These are phyloP conservation scores for Drosophila neutralis DNA, from an alignment of 2,888 invertebrate genomes.

Conservation along the genomic window DNA sequence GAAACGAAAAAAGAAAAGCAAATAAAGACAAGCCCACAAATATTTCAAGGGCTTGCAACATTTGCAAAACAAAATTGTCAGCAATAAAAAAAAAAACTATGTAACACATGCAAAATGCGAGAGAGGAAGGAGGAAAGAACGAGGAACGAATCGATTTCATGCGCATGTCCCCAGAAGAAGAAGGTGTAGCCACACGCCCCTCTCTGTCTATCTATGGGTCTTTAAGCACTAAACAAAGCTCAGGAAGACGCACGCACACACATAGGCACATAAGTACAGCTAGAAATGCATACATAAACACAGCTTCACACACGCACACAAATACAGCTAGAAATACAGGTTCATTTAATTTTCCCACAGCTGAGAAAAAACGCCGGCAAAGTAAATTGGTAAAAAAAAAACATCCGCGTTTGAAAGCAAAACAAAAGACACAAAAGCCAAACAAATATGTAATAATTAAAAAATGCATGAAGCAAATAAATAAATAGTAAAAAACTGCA, in stretches of 20 bases:
- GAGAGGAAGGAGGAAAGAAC: conserved; percentile 16
- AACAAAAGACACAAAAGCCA: conserved; percentile 18
- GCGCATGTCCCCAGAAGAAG: conserved; percentile 55
- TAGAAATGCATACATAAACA: background rate
- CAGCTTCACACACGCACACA: background rate
- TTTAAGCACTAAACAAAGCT: conserved; percentile 24
- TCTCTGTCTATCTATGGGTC: background rate
- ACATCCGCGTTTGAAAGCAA: conserved; percentile 68
- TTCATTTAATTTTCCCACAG: background rate
- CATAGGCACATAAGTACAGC: background rate
- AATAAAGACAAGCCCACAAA: conserved; percentile 15
- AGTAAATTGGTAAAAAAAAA: conserved; percentile 55
- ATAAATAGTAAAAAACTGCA: conserved; percentile 41
- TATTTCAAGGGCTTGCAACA: conserved; percentile 68
- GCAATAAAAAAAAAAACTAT: conserved; percentile 30
- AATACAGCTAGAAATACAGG: background rate
- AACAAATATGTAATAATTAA: conserved; percentile 44
- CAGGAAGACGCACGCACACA: conserved; percentile 12
- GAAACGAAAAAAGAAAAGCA: conserved; percentile 19
- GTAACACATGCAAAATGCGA: conserved; percentile 14
- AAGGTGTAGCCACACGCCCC: conserved; percentile 16
- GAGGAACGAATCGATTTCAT: conserved; percentile 71
- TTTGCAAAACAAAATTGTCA: conserved; percentile 60
- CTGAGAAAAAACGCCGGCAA: conserved; percentile 36
- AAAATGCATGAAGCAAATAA: conserved; percentile 30